Conservation (phyloP, 2,113 vertebrate genomes). For the Tenrec ecaudatus region DNA sequence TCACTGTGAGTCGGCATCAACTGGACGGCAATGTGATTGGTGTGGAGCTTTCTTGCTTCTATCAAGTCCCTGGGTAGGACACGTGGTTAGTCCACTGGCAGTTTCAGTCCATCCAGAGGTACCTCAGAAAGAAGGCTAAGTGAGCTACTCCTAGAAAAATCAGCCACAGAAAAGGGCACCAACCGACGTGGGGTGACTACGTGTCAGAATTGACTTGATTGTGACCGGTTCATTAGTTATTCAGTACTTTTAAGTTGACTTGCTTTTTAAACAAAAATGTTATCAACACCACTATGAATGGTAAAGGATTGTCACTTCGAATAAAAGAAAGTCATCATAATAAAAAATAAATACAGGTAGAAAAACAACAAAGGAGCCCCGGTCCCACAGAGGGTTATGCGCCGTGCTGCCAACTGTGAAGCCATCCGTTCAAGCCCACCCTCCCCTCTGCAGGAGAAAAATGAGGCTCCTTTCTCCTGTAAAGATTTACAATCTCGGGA, state of each 20-base stretch:
- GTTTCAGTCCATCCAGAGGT: neutral
- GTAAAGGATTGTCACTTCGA: constrained; percentile 17
- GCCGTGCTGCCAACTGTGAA: too few relatives aligned
- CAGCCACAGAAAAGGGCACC: neutral
- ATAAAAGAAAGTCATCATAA: constrained; percentile 48
- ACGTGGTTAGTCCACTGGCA: neutral
- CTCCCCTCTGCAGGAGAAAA: too few relatives aligned
- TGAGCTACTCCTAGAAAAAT: neutral
- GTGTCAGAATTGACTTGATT: neutral
- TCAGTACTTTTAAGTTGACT: neutral
- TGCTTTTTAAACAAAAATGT: constrained; percentile 12
- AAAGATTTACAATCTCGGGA: too few relatives aligned
- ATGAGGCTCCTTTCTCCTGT: too few relatives aligned
- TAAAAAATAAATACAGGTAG: constrained; percentile 1
- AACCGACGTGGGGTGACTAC: neutral
- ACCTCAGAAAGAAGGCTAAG: neutral
- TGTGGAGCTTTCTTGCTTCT: too few relatives aligned
- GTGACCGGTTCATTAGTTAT: neutral
- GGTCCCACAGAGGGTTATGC: too few relatives aligned
- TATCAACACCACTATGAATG: neutral
- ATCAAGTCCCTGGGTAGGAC: neutral
- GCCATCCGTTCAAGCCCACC: too few relatives aligned
- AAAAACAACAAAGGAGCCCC: too few relatives aligned
- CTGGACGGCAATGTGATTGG: too few relatives aligned
- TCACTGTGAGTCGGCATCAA: too few relatives aligned